Evolutionary conservation across 2,888 invertebrate genomes (phyloP), one percentile per base, ranked within the genome.

Genomic region (Volucella bombylans): DNA sequence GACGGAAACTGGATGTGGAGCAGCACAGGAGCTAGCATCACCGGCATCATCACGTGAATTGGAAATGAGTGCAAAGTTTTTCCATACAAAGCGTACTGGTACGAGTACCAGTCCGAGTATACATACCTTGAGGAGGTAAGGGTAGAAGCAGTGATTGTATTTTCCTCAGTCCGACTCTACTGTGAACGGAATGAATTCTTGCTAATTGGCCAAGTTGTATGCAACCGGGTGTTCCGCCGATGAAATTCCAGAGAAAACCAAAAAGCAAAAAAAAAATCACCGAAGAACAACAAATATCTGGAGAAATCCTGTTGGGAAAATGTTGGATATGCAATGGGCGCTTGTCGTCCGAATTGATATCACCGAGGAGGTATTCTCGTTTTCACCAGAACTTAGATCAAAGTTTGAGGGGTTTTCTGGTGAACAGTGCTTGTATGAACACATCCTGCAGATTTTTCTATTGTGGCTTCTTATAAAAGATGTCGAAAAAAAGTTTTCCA

Each of bases 131-230:
- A 71, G 65, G 41, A n/a, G 31, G 47, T 23, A 45, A 14, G 8
- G 69, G 64, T 2, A 23, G 18, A 23, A 23, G 18, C 39, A 15
- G 57, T 73, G 74, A 81, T 81, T 85, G 76, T 81, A 67, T 76
- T 74, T 71, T 52, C 54, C 69, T 57, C 82, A 45, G 15, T 59
- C 62, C 62, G 62, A 9, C 45, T 2, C 8, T 43, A 72, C 43
- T 71, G 54, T 76, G 76, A 81, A 85, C 54, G 72, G 76, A 85
- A 85, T 85, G 81, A 81, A 85, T 85, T 81, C 81, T 77, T 85
- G 76, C 81, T 85, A 85, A 85, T 85, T 85, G 85, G 85, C 81
- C 76, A 67, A 85, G 81, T 81, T 85, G 85, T 79, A 80, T 76
- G 80, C 76, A 68, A 52, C 49, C 45, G 76, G 80, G 68, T 71